phyloP scores from a whole-genome alignment of 2,888 invertebrate species.

The Drosophila melanosoma region DNA sequence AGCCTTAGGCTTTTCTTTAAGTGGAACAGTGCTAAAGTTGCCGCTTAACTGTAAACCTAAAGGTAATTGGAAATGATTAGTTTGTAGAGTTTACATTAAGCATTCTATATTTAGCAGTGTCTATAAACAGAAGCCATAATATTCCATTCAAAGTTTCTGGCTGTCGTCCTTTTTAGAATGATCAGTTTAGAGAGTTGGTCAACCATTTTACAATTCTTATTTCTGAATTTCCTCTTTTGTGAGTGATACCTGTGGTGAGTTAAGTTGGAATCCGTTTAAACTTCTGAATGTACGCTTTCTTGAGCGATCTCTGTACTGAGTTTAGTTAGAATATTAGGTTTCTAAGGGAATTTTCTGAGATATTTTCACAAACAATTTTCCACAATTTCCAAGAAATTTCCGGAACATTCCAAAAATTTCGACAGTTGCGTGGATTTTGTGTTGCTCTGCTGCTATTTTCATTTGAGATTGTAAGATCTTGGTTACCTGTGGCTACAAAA shows the following conservation, averaged over 20 bases:
- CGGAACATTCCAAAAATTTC: slow-evolving; percentile 11
- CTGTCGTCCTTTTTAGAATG: neutral
- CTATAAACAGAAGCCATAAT: neutral
- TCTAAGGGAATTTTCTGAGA: neutral
- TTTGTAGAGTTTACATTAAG: neutral
- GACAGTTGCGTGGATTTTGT: slow-evolving; percentile 13
- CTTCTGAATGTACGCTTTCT: neutral
- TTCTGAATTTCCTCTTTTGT: neutral
- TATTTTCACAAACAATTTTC: neutral
- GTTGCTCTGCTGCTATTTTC: slow-evolving; percentile 21
- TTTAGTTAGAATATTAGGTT: neutral
- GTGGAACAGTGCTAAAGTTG: neutral
- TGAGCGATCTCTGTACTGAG: neutral
- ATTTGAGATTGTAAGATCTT: neutral
- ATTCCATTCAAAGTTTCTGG: neutral
- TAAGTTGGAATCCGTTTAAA: neutral
- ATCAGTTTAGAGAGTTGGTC: neutral
- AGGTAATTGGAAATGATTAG: neutral
- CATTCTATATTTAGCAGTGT: neutral
- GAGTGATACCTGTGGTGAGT: neutral
- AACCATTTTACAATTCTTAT: neutral
- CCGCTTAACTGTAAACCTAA: neutral
- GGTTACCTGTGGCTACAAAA: slow-evolving; percentile 56
- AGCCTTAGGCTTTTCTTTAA: neutral
- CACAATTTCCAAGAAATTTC: slow-evolving; percentile 7